phyloP scores from a whole-genome alignment of 2,113 vertebrate genomes.

The Hoplias malabaricus region DNA sequence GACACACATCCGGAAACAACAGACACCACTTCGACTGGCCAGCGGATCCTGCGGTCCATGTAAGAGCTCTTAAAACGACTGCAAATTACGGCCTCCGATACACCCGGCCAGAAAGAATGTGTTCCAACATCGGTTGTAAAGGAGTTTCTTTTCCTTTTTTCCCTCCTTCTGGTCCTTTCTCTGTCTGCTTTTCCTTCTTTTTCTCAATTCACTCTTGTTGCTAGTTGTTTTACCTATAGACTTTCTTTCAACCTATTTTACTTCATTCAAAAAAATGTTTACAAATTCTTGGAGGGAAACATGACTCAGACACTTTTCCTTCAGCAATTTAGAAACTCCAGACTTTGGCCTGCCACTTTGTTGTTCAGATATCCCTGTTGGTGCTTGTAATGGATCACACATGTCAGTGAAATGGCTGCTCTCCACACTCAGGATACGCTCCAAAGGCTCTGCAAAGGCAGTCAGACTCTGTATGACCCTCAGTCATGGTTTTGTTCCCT shows the following conservation, averaged over 20 bases:
- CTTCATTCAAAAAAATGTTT: not conserved
- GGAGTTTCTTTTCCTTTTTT: constrained; percentile 43
- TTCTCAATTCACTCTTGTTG: not conserved
- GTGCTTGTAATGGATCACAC: constrained; percentile 45
- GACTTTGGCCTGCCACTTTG: constrained; percentile 11
- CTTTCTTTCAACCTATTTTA: constrained; percentile 24
- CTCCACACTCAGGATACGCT: not conserved
- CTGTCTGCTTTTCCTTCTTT: not conserved
- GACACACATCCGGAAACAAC: constrained; percentile 51
- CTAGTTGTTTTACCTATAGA: not conserved
- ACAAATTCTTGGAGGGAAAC: not conserved
- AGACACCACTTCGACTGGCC: constrained; percentile 27
- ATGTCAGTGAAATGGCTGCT: constrained; percentile 26
- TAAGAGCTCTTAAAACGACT: constrained; percentile 57
- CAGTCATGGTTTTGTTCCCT: not conserved
- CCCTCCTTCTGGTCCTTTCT: constrained; percentile 41
- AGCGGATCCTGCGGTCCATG: constrained; percentile 52
- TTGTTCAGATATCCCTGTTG: constrained; percentile 9
- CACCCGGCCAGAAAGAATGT: constrained; percentile 68
- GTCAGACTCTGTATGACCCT: not conserved
- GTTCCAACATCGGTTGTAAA: constrained; percentile 63
- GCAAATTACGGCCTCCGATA: constrained; percentile 69
- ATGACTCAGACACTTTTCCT: not conserved
- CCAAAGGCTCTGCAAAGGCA: not conserved
- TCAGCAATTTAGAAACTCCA: not conserved